A percentile compares a stretch with the other conserved stretches of the same genome.
phyloP scores from a whole-genome alignment of 2,888 invertebrate species.

The Andricus curvator region DNA sequence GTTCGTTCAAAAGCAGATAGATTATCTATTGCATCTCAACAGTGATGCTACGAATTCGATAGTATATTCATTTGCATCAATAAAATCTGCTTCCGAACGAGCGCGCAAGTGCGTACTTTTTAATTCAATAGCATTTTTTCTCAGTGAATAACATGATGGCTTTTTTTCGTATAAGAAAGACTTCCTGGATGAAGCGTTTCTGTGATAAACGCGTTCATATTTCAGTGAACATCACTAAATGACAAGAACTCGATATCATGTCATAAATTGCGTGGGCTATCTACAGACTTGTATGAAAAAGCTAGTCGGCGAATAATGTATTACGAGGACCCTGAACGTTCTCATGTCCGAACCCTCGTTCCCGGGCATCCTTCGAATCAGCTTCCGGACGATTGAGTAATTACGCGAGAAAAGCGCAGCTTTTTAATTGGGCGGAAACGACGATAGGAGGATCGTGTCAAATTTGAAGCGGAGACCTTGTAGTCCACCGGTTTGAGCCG shows the following conservation, averaged over 20 bases:
- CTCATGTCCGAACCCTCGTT: constrained; percentile 25
- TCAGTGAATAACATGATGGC: background rate
- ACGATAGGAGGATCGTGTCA: constrained; percentile 47
- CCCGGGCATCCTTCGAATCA: constrained; percentile 2
- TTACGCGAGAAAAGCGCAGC: constrained; percentile 51
- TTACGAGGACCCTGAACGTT: constrained; percentile 2
- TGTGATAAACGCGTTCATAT: constrained; percentile 21
- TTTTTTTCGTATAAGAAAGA: background rate
- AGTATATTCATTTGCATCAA: too few relatives aligned
- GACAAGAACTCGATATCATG: constrained; percentile 34
- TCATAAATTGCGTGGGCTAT: constrained; percentile 34
- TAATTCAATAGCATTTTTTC: too few relatives aligned
- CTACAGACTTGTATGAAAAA: constrained; percentile 33
- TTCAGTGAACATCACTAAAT: constrained; percentile 21
- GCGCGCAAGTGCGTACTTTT: too few relatives aligned
- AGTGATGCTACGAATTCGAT: too few relatives aligned
- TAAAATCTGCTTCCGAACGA: too few relatives aligned
- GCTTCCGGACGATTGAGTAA: constrained; percentile 49
- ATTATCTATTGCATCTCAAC: too few relatives aligned
- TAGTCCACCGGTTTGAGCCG: constrained; percentile 21
- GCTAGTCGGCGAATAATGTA: constrained; percentile 34
- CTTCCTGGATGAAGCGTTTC: background rate
- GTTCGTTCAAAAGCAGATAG: too few relatives aligned
- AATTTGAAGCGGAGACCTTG: constrained; percentile 46
- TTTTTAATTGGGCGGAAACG: constrained; percentile 68